Base-by-base conservation (phyloP, 2,888 invertebrate genomes). In the Amiota communis region DNA sequence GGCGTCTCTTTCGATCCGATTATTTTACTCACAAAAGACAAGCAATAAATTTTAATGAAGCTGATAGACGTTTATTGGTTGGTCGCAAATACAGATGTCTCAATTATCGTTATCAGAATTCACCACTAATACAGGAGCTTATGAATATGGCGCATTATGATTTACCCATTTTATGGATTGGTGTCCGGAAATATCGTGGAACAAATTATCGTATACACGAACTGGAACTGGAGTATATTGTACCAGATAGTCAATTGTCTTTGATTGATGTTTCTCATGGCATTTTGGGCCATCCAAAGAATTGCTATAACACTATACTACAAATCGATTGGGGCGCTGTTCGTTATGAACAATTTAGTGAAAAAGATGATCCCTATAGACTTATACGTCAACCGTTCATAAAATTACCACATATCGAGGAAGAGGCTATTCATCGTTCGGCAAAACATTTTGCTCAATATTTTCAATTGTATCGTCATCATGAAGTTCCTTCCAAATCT, bases 141-240 rank as follows among this genome's bases (percentile, higher is more conserved):
- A 57, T 76, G 48, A 79, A 78, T 72, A 78, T 89, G 2, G 46
- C 74, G 12, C 76, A 79, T 0, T 77, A 83, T 65, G 86, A 90
- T 80, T 71, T 82, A 13, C 87, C 89, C 3, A 79, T 90, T 11
- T 75, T 90, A 49, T 90, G 89, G 89, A 87, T 89, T n/a, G 89
- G 89, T 0, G 82, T 86, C 49, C 85, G 87, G 3, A 88, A 87
- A 75, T 90, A 90, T 79, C 85, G 87, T 1, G 89, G 89, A 47
- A 88, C 80, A 4, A 85, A 90, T 77, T 72, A 75, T 8, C 85
- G 88, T 17, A 81, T 90, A 49, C 80, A 79, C 2, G 77, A 87
- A 65, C 75, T 90, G 0, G 90, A 90, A 74, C 72, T 87, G 63
- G 89, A 90, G 72, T 86, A 83, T 46, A 85, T 89, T 46, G 82